A percentile compares a stretch with the other conserved stretches of the same genome.
phyloP scores from a whole-genome alignment of 2,113 vertebrate genomes.

The Anguilla japonica region DNA sequence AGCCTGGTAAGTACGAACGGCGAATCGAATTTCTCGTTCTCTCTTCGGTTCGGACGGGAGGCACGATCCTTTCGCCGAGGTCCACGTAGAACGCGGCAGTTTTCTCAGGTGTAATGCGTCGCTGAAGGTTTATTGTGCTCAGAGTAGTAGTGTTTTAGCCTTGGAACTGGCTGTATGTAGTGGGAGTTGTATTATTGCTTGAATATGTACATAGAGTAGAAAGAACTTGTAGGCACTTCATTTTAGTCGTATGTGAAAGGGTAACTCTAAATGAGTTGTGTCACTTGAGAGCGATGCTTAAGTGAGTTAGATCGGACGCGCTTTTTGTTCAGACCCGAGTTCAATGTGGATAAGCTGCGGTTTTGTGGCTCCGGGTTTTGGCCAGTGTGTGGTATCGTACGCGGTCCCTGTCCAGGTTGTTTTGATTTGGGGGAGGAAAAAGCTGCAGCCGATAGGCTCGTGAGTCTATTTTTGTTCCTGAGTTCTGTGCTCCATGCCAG shows the following conservation, averaged over 20 bases:
- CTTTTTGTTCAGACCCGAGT: background rate
- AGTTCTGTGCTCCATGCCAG: background rate
- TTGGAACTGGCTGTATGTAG: background rate
- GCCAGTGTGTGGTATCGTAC: constrained; percentile 42
- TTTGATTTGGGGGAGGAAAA: constrained; percentile 26
- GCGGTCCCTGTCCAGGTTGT: constrained; percentile 33
- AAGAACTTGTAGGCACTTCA: background rate
- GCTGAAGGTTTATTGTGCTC: background rate
- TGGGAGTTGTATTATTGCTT: background rate
- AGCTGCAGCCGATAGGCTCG: constrained; percentile 23
- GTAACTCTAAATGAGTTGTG: background rate
- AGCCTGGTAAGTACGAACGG: constrained; percentile 53
- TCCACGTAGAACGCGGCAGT: background rate
- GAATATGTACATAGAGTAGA: background rate
- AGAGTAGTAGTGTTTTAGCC: background rate
- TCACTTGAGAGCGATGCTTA: background rate
- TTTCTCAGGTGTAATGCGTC: background rate
- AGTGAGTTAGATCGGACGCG: background rate
- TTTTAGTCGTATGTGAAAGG: background rate
- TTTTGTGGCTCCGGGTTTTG: constrained; percentile 39
- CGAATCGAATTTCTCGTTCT: background rate
- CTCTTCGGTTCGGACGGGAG: background rate
- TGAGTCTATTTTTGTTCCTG: background rate
- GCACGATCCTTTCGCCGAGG: background rate
- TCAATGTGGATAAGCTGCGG: constrained; percentile 37